These are phyloP conservation scores for Liodrosophila aerea DNA, from an alignment of 2,888 invertebrate genomes.

Conservation along the genomic window DNA sequence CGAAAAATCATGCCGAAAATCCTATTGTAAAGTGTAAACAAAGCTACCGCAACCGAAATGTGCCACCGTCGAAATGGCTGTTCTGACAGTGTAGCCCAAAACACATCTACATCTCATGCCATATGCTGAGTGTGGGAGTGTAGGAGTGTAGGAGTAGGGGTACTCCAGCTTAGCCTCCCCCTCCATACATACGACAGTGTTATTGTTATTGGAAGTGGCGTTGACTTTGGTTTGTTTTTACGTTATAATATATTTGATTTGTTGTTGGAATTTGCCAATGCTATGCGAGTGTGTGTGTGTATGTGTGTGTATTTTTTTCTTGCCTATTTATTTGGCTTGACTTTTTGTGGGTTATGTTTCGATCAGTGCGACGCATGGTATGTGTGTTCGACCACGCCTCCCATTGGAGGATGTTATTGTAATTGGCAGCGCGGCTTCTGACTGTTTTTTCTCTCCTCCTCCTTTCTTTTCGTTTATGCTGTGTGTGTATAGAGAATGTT, in stretches of 20 bases:
- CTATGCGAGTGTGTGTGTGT: conserved; percentile 21
- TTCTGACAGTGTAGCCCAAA: conserved; percentile 16
- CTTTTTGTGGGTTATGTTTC: conserved; percentile 64
- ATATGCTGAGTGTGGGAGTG: background rate
- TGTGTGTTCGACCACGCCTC: background rate
- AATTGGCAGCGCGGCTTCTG: conserved; percentile 46
- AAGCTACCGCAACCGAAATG: conserved; percentile 71
- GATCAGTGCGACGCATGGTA: conserved; percentile 49
- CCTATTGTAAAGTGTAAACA: conserved; percentile 74
- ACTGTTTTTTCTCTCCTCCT: conserved; percentile 16
- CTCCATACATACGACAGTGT: conserved; percentile 21
- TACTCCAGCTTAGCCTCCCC: background rate
- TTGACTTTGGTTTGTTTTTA: conserved; percentile 75
- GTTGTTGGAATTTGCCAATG: conserved; percentile 59
- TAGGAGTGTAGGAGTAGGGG: too few species aligned
- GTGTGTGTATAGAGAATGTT: conserved; percentile 30
- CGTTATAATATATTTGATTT: conserved; percentile 77
- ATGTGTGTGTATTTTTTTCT: conserved; percentile 3
- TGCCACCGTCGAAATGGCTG: conserved; percentile 49
- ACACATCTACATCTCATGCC: background rate
- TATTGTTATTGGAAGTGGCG: conserved; percentile 69
- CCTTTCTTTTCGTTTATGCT: conserved; percentile 11
- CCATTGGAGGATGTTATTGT: conserved; percentile 36
- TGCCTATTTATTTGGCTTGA: conserved; percentile 61
- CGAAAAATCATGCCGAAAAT: conserved; percentile 34